Evolutionary conservation across 2,797 vertebrate genomes (phyloP).

Genomic region (Brachyalestes nurse): DNA sequence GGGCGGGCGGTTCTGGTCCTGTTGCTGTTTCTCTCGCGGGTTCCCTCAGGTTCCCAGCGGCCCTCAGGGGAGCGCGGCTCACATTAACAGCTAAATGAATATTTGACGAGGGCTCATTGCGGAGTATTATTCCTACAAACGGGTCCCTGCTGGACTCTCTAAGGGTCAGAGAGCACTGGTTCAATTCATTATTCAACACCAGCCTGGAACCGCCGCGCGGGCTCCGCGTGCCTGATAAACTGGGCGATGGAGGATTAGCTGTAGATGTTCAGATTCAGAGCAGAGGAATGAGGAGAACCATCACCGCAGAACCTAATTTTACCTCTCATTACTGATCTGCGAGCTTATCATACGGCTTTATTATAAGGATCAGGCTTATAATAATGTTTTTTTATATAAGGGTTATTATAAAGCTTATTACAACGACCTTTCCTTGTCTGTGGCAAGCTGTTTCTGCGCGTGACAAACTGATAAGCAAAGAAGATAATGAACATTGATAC

Average conservation of each 20-base stretch:
- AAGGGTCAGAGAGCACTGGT: conserved; percentile 90
- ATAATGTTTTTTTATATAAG: no score
- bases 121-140: conserved; percentile 91
- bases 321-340: no score
- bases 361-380: no score
- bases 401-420: no score
- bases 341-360: no score
- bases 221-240: conserved; percentile 79
- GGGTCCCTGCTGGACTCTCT: conserved; percentile 88
- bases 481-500: no score
- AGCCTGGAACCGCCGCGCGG: conserved; percentile 89
- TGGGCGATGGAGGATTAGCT: conserved; percentile 58
- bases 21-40: conserved; percentile 82
- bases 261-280: no score
- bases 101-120: conserved; percentile 98
- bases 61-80: conserved; percentile 90
- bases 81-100: conserved; percentile 98
- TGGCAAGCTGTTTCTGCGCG: no score
- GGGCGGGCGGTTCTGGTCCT: conserved; percentile 72
- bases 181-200: conserved; percentile 96
- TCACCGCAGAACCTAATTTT: no score
- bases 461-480: no score
- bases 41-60: conserved; percentile 82
- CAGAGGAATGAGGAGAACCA: no score
- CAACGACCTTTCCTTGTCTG: no score